These are phyloP conservation scores for Gryllus bimaculatus DNA, from an alignment of 1,140 invertebrate genomes.

Conservation along the genomic window DNA sequence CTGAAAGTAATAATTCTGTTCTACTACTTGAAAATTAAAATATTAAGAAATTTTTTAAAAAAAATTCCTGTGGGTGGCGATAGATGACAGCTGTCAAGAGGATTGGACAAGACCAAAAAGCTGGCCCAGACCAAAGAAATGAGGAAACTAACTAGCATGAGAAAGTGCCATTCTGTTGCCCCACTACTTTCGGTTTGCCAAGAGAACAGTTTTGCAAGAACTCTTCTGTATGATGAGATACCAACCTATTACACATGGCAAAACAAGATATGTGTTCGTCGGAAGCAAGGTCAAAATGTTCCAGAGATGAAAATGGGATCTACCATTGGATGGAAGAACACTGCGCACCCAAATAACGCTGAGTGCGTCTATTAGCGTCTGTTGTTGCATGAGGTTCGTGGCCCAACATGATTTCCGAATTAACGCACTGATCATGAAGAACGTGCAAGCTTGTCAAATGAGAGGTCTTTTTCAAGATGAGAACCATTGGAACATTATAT, in stretches of 20 bases:
- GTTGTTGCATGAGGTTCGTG: slow-evolving; percentile 28
- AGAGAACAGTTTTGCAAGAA: slow-evolving; percentile 30
- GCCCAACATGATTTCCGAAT: slow-evolving; percentile 22
- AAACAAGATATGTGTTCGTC: slow-evolving; percentile 25
- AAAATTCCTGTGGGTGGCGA: no score
- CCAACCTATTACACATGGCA: slow-evolving; percentile 34
- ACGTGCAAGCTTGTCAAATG: neutral
- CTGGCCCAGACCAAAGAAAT: no score
- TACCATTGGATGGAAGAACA: slow-evolving; percentile 19
- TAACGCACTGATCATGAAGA: slow-evolving; percentile 12
- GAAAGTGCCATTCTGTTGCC: no score
- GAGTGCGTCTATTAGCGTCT: no score
- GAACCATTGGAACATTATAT: neutral
- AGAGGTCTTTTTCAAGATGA: neutral
- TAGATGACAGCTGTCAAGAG: no score
- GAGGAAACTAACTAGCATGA: no score
- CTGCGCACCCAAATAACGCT: slow-evolving; percentile 25
- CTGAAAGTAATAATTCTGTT: no score
- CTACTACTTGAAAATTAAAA: no score
- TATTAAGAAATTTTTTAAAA: no score
- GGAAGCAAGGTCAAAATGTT: slow-evolving; percentile 29
- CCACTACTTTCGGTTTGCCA: slow-evolving; percentile 25
- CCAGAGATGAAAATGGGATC: slow-evolving; percentile 19
- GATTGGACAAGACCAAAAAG: no score
- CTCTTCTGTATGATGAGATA: slow-evolving; percentile 32